These are phyloP conservation scores for Telmatherina bonti DNA, from an alignment of 2,797 vertebrate species.

Conservation along the genomic window DNA sequence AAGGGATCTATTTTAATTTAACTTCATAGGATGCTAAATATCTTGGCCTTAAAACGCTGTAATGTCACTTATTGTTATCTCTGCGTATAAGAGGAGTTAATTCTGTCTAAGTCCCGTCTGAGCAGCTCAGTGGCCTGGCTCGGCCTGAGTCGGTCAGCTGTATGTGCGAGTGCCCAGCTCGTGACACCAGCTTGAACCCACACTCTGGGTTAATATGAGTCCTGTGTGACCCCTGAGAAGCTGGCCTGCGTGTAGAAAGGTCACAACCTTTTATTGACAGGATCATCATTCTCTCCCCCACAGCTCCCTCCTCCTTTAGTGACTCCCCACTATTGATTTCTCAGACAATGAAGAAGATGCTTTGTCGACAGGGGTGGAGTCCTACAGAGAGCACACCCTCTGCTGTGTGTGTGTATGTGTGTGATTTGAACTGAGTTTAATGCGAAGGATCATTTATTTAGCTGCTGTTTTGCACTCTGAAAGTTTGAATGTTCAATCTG, in stretches of 20 bases:
- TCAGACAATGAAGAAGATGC: constrained; percentile 68
- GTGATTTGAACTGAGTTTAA: constrained; percentile 6
- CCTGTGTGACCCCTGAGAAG: constrained; percentile 68
- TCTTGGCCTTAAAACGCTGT: constrained; percentile 7
- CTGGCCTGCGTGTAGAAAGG: constrained; percentile 65
- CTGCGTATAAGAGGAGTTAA: constrained; percentile 52
- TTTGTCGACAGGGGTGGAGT: constrained; percentile 63
- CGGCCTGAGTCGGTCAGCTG: constrained; percentile 21
- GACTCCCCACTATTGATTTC: constrained; percentile 65
- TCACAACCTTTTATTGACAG: constrained; percentile 78
- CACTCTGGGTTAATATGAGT: constrained; percentile 65
- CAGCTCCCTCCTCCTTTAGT: constrained; percentile 66
- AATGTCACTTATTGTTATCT: constrained; percentile 36
- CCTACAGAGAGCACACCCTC: constrained; percentile 56
- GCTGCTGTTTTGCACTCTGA: constrained; percentile 34
- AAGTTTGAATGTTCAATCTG: constrained; percentile 39
- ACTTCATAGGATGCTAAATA: constrained; percentile 6
- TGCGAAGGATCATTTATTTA: constrained; percentile 26
- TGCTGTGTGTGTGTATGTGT: constrained; percentile 18
- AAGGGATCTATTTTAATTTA: constrained; percentile 43
- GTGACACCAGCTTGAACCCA: constrained; percentile 64
- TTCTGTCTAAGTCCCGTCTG: constrained; percentile 59
- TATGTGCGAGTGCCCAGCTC: constrained; percentile 4
- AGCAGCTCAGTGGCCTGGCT: constrained; percentile 33
- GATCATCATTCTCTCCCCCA: constrained; percentile 73